phyloP scores from a whole-genome alignment of 2,888 invertebrate genomes.

The Lycaena phlaeas region DNA sequence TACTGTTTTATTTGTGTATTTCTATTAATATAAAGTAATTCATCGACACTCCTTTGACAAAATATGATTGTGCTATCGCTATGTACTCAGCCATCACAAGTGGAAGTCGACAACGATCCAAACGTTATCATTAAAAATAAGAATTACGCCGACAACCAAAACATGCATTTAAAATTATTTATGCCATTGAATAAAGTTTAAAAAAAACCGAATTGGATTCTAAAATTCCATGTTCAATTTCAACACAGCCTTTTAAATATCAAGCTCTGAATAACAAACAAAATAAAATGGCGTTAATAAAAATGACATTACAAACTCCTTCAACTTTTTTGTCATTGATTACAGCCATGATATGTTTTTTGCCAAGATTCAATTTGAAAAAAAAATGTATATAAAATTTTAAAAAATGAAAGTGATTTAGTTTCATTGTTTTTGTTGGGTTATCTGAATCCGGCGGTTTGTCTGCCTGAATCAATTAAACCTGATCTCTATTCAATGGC shows the following conservation, averaged over 20 bases:
- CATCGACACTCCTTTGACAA: slow-evolving; percentile 6
- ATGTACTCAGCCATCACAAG: slow-evolving; percentile 6
- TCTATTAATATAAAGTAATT: too few relatives aligned
- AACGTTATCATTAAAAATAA: slow-evolving; percentile 1
- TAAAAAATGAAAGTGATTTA: too few relatives aligned
- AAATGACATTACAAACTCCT: not conserved
- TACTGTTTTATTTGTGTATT: too few relatives aligned
- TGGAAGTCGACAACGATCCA: not conserved
- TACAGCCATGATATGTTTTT: slow-evolving; percentile 3
- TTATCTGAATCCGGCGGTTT: not conserved
- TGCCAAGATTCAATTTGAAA: too few relatives aligned
- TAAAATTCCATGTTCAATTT: not conserved
- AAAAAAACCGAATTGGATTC: not conserved
- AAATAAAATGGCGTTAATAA: too few relatives aligned
- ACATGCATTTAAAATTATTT: slow-evolving; percentile 2
- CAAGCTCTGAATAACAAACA: too few relatives aligned
- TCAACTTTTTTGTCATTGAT: not conserved
- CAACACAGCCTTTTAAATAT: too few relatives aligned
- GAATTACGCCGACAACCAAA: slow-evolving; percentile 6
- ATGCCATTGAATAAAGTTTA: slow-evolving; percentile 6
- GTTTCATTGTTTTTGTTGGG: not conserved
- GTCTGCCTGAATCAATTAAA: not conserved
- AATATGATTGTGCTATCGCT: slow-evolving; percentile 10
- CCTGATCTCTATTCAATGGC: slow-evolving; percentile 5
- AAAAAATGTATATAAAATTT: too few relatives aligned